These are phyloP conservation scores for Caenorhabditis japonica DNA, from an alignment of 2,888 invertebrate genomes.

Conservation along the genomic window DNA sequence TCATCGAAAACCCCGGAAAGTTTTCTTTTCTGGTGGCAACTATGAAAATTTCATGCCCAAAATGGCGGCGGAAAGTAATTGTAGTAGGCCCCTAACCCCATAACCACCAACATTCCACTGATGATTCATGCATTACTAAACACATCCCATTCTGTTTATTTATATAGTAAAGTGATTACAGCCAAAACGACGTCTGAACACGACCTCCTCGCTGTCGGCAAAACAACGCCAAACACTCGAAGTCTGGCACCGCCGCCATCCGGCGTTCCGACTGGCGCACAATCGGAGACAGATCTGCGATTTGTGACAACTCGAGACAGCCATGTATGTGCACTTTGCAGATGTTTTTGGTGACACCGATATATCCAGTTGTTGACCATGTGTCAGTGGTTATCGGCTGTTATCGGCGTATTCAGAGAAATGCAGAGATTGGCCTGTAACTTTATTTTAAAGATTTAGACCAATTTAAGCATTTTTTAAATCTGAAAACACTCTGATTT, in stretches of 20 bases:
- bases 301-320: conserved; percentile 46
- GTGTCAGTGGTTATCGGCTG: too few relatives aligned
- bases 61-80: too few relatives aligned
- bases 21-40: too few relatives aligned
- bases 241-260: conserved; percentile 8
- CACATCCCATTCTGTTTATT: conserved; percentile 5
- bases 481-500: too few relatives aligned
- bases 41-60: too few relatives aligned
- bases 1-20: too few relatives aligned
- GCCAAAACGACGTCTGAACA: conserved; percentile 51
- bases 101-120: conserved; percentile 1
- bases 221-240: conserved; percentile 5
- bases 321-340: conserved; percentile 39
- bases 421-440: background rate
- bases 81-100: too few relatives aligned
- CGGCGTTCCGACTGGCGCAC: conserved; percentile 31
- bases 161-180: conserved; percentile 34
- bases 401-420: too few relatives aligned
- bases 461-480: too few relatives aligned
- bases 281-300: conserved; percentile 54
- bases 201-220: conserved; percentile 14
- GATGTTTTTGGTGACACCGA: too few relatives aligned
- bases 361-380: too few relatives aligned
- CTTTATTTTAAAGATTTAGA: too few relatives aligned
- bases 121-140: conserved; percentile 44